Evolutionary conservation across 2,888 invertebrate genomes (phyloP).

Genomic region (Eristalis intricaria): DNA sequence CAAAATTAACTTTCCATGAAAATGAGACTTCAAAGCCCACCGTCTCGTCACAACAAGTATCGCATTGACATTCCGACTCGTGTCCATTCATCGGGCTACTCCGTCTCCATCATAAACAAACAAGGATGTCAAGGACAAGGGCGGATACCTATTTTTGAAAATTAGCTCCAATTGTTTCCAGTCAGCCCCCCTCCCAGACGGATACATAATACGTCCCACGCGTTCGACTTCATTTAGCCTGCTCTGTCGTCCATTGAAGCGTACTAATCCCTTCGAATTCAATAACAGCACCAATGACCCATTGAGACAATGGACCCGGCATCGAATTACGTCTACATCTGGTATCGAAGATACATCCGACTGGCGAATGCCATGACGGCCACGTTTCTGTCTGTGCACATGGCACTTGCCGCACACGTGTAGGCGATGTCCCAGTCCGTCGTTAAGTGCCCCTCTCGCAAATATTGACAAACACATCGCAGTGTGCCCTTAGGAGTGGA

Average conservation of each 20-base stretch:
- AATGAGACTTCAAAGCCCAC: too few species aligned
- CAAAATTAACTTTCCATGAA: too few species aligned
- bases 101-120: too few species aligned
- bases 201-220: background rate
- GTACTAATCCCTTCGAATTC: background rate
- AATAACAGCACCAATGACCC: background rate
- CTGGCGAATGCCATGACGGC: background rate
- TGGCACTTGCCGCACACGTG: background rate
- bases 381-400: background rate
- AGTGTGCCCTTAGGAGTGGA: background rate
- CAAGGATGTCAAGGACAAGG: too few species aligned
- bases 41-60: too few species aligned
- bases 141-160: background rate
- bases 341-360: background rate
- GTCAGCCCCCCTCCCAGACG: background rate
- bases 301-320: background rate
- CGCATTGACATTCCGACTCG: too few species aligned
- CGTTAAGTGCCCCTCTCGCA: background rate
- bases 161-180: background rate
- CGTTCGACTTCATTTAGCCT: background rate
- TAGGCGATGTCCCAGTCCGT: background rate
- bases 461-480: conserved; percentile 10
- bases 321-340: conserved; percentile 8
- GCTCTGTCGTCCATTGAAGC: background rate
- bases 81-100: too few species aligned